phyloP scores from a whole-genome alignment of 2,888 invertebrate genomes.

The Callyntrura guangdongensis region DNA sequence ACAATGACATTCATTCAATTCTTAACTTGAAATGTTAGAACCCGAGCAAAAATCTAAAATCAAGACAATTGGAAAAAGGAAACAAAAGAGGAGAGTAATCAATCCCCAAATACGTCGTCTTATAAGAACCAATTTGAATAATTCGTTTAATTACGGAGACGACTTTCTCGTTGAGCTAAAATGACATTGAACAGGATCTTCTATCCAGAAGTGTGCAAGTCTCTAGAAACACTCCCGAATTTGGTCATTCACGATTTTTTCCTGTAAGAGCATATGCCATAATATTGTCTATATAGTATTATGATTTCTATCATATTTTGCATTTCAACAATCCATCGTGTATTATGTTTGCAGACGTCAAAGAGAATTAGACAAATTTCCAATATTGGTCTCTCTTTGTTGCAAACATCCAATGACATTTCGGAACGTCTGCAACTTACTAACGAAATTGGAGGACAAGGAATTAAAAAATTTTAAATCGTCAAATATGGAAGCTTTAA shows the following conservation, averaged over 20 bases:
- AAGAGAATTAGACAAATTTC: conserved; percentile 83
- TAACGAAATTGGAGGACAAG: conserved; percentile 80
- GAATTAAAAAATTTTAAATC: conserved; percentile 81
- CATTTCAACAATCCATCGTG: not conserved
- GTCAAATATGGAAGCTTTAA: conserved; percentile 75
- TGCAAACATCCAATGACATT: conserved; percentile 82
- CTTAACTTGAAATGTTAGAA: too few relatives aligned
- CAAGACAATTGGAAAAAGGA: conserved; percentile 51
- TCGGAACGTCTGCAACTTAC: conserved; percentile 79
- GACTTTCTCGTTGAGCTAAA: conserved; percentile 75
- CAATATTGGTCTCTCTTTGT: conserved; percentile 79
- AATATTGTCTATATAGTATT: not conserved
- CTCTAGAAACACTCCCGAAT: conserved; percentile 77
- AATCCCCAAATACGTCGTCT: conserved; percentile 74
- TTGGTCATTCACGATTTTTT: conserved; percentile 80
- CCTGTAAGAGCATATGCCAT: conserved; percentile 60
- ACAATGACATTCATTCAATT: too few relatives aligned
- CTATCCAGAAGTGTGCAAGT: conserved; percentile 75
- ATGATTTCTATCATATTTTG: not conserved
- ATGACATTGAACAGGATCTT: conserved; percentile 80
- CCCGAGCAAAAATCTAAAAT: not conserved
- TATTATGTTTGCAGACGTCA: conserved; percentile 78
- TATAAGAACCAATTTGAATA: conserved; percentile 76
- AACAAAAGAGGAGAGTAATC: conserved; percentile 66
- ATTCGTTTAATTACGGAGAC: conserved; percentile 78